Evolutionary conservation across 2,113 vertebrate species (phyloP), one percentile per base, ranked within the genome.

Genomic region (Monarcha castaneiventris): DNA sequence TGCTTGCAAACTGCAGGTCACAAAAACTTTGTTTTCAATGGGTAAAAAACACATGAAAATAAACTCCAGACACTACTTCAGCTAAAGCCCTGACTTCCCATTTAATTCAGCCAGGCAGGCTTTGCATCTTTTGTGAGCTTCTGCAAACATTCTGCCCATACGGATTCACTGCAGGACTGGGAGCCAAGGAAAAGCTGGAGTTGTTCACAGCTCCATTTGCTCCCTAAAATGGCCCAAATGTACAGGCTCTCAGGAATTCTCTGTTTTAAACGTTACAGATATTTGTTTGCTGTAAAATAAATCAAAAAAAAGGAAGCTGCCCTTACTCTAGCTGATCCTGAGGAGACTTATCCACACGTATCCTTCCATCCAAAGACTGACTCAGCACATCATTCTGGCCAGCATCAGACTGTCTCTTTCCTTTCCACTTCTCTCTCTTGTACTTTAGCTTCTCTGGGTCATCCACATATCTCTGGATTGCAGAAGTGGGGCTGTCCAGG

Each of bases 381-480:
- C 97, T 97, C 49, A 97, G 96, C 52, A 94, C 16, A 32, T 98
- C 95, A 9, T 90, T 81, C 7, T 96, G 82, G 13, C 96, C 51
- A 5, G 93, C 94, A 8, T 98, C 79, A 43, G 80, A 86, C 39
- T 96, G 97, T 39, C 97, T 97, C 94, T 97, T 98, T 76, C 98
- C 99, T 54, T 96, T 98, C 99, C 99, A 99, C 49, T 98, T 98
- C 62, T 99, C 99, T 6, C 98, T 98, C 37, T 98, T 99, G 37
- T 95, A 98, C 89, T 98, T 98, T 2, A 99, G 95, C 6, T 97
- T 98, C 6, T 92, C 98, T 0, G 97, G 62, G 43, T 98, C 98
- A 20, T 98, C 97, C 71, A 97, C 97, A 4, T 98, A 98, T 86
- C 99, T 98, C 7, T 99, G 98, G 77, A 99, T 98, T 64, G 82